Evolutionary conservation across 2,797 vertebrate genomes (phyloP), one percentile per base, ranked within the genome.

Genomic region (Coilia nasus): DNA sequence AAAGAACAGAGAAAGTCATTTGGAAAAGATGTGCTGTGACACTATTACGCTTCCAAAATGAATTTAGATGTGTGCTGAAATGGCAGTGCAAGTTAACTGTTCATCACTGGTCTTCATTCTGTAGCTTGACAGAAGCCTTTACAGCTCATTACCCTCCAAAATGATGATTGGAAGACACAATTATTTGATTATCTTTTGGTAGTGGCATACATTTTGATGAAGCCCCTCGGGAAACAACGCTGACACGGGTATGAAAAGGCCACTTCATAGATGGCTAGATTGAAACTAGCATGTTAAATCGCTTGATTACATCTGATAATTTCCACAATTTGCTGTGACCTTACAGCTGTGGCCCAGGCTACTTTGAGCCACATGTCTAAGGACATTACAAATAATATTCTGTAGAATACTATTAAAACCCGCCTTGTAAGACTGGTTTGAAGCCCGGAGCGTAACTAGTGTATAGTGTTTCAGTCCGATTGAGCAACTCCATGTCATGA

Each of bases 271-370:
- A 78, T 41, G 35, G 35, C 71, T 78, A 21, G 71, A 78, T 78
- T 78, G 35, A 78, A 78, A 78, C 35, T 78, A 44, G 71, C 35
- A 78, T 78, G 35, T 78, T 11, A 78, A 78, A 78, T 25, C 44
- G 89, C 89, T 90, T 86, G 88, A 90, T 90, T 86, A 89, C 50
- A 82, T 88, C 81, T 89, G 89, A 93, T 90, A 64, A 86, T 54
- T 71, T 81, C 84, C 86, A 88, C 90, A 87, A 90, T 90, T 88
- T 81, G 87, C 80, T 6, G 25, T 87, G 89, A 93, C 91, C 91
- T 78, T 44, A 44, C 71, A 44, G 71, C 71, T 78, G 71, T 44
- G 35, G 15, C 35, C 35, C 71, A 41, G 41, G 71, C 7, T 44
- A 11, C 41, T 21, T 9, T 78, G 71, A 21, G 35, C 71, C 35